Evolutionary conservation across 2,888 invertebrate species (phyloP).

Genomic region (Drosophila trichaetosa): DNA sequence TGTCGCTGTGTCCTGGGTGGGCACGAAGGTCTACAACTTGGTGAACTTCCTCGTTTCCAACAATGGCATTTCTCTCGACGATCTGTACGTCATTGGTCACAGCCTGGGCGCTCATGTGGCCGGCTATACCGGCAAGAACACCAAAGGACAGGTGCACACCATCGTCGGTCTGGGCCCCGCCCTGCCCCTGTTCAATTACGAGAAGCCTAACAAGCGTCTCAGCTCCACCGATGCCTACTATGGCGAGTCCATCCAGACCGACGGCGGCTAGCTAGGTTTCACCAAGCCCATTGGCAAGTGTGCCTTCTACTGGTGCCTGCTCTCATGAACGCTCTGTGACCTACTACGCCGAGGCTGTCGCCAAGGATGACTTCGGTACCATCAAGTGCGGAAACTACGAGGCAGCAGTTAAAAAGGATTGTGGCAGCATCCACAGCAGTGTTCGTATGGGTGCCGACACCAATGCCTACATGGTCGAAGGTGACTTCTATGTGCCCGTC

Average conservation of each 20-base stretch:
- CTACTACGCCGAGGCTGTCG: conserved; percentile 85
- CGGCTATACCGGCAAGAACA: conserved; percentile 87
- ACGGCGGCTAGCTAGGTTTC: conserved; percentile 81
- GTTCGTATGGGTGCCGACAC: conserved; percentile 80
- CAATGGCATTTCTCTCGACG: conserved; percentile 85
- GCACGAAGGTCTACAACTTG: conserved; percentile 74
- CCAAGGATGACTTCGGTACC: conserved; percentile 74
- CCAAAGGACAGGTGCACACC: conserved; percentile 86
- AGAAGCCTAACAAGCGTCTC: conserved; percentile 72
- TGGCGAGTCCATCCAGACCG: conserved; percentile 83
- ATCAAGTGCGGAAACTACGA: conserved; percentile 72
- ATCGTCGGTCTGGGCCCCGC: conserved; percentile 86
- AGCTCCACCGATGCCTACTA: conserved; percentile 76
- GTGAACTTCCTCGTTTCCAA: conserved; percentile 84
- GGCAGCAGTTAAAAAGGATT: conserved; percentile 66
- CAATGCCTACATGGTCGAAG: conserved; percentile 75
- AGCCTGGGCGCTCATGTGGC: conserved; percentile 88
- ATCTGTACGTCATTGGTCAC: conserved; percentile 86
- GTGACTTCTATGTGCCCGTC: conserved; percentile 82
- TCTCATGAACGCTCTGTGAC: conserved; percentile 84
- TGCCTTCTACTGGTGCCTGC: conserved; percentile 86
- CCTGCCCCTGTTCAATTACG: conserved; percentile 77
- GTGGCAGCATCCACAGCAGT: conserved; percentile 67
- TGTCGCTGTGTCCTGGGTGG: conserved; percentile 80
- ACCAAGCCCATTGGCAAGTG: conserved; percentile 84